These are phyloP conservation scores for Orcinus orca DNA, from an alignment of 2,113 vertebrate species.

Conservation along the genomic window DNA sequence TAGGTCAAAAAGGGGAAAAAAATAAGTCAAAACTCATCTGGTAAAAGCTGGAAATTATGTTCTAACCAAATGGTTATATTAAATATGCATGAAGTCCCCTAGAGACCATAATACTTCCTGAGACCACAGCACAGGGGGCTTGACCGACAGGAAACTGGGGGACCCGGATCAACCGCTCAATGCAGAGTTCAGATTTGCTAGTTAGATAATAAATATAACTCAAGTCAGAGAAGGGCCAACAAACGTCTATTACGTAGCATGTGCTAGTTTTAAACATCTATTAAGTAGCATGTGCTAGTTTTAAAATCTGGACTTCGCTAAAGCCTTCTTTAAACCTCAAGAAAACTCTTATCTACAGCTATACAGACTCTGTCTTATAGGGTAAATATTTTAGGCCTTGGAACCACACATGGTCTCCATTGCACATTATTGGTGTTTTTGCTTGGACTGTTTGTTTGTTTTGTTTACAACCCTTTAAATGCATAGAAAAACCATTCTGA, in stretches of 20 bases:
- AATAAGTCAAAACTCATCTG: background rate
- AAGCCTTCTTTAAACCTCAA: background rate
- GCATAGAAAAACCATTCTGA: background rate
- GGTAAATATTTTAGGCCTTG: background rate
- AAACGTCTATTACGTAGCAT: background rate
- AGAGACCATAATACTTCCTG: rapidly evolving
- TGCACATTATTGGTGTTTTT: background rate
- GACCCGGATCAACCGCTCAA: background rate
- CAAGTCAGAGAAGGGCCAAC: background rate
- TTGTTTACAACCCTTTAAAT: background rate
- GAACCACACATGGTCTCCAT: background rate
- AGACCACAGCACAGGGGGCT: background rate
- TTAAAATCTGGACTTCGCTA: background rate
- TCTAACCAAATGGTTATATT: background rate
- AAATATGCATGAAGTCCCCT: background rate
- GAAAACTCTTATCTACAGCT: background rate
- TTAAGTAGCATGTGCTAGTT: background rate
- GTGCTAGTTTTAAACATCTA: background rate
- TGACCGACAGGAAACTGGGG: rapidly evolving
- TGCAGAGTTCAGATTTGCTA: background rate
- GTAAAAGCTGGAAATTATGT: background rate
- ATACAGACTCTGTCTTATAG: background rate
- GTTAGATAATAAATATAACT: background rate
- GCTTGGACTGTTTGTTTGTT: background rate
- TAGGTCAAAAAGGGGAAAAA: background rate